These are phyloP conservation scores for Lasiurus cinereus DNA, from an alignment of 2,113 vertebrate species.

Conservation along the genomic window DNA sequence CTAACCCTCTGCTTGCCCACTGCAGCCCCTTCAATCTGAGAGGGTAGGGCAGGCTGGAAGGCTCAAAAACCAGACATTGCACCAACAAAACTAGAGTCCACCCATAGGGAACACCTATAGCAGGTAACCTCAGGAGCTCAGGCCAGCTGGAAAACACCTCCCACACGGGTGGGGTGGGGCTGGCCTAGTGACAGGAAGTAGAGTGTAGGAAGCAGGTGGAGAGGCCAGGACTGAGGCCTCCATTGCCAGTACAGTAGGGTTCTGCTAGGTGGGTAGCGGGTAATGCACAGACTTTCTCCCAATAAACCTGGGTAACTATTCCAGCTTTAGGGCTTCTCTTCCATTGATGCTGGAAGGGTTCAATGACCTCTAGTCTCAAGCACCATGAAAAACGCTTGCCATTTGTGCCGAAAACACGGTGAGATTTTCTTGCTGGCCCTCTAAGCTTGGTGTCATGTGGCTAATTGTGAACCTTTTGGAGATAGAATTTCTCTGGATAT, in stretches of 20 bases:
- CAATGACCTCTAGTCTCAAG: neutral
- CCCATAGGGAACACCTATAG: neutral
- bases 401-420: neutral
- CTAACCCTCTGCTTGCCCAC: neutral
- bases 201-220: fast-evolving
- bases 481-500: neutral
- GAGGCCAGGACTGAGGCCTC: fast-evolving
- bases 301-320: neutral
- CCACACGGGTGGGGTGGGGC: fast-evolving
- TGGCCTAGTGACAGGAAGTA: neutral
- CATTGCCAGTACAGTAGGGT: fast-evolving
- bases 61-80: too few relatives aligned
- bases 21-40: neutral
- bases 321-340: neutral
- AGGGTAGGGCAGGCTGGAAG: neutral
- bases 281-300: neutral
- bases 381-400: neutral
- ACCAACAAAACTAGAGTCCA: too few relatives aligned
- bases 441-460: neutral
- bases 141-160: fast-evolving
- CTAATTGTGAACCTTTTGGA: neutral
- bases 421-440: neutral
- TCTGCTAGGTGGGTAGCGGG: fast-evolving
- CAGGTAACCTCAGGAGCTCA: too few relatives aligned
- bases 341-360: neutral